phyloP scores from a whole-genome alignment of 1,140 invertebrate genomes.

The Drosophila arawakana region DNA sequence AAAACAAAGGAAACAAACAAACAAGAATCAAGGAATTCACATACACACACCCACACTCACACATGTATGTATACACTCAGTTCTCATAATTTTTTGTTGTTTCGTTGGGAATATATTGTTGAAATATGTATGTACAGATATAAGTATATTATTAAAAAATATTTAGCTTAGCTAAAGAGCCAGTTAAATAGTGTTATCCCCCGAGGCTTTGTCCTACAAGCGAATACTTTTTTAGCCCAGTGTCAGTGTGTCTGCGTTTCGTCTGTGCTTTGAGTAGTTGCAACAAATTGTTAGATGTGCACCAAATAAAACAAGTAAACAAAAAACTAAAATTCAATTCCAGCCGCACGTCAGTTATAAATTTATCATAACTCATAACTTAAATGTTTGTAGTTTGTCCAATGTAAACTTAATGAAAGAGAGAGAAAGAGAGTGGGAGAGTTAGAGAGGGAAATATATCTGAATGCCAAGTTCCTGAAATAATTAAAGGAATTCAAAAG shows the following conservation, averaged over 20 bases:
- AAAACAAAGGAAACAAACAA: slow-evolving; percentile 33
- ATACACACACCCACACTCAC: slow-evolving; percentile 15
- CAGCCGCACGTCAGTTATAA: slow-evolving; percentile 45
- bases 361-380: not conserved
- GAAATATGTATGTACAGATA: slow-evolving; percentile 42
- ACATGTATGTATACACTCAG: slow-evolving; percentile 3
- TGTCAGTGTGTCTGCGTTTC: slow-evolving; percentile 45
- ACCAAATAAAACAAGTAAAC: slow-evolving; percentile 39
- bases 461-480: not conserved
- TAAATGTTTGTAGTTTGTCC: not conserved
- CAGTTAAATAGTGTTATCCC: slow-evolving; percentile 40
- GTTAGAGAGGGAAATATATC: not conserved
- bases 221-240: slow-evolving; percentile 49
- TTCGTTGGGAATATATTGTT: slow-evolving; percentile 34
- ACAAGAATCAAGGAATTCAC: slow-evolving; percentile 14
- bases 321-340: not conserved
- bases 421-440: not conserved
- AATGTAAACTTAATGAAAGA: not conserved
- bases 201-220: slow-evolving; percentile 33
- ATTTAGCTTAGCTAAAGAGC: slow-evolving; percentile 33
- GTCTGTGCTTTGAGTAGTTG: slow-evolving; percentile 65
- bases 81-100: slow-evolving; percentile 19
- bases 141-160: slow-evolving; percentile 26
- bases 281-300: slow-evolving; percentile 67
- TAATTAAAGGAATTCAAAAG: slow-evolving; percentile 8